phyloP scores from a whole-genome alignment of 1,140 invertebrate species.

The Watersipora subatra region DNA sequence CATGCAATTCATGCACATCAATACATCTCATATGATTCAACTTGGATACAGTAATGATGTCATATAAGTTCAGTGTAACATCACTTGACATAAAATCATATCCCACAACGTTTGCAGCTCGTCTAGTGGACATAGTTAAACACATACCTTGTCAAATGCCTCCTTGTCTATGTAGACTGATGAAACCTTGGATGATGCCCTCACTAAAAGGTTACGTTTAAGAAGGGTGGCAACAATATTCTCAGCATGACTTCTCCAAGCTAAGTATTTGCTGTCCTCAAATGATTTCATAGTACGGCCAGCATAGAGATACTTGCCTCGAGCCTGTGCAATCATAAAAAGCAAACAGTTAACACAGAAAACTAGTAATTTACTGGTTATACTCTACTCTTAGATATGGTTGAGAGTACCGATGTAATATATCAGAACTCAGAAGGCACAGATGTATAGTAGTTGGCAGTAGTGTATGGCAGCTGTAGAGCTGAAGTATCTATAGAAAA shows the following conservation, averaged over 20 bases:
- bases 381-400: no score
- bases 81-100: no score
- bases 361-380: no score
- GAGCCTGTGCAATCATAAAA: conserved; percentile 44
- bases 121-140: no score
- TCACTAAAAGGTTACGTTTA: background rate
- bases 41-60: no score
- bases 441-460: background rate
- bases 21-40: no score
- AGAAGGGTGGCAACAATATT: conserved; percentile 1
- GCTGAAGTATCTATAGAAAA: background rate
- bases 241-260: conserved; percentile 11
- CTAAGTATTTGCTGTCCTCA: conserved; percentile 44
- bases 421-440: background rate
- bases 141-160: background rate
- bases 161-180: background rate
- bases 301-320: conserved; percentile 53
- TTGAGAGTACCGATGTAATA: no score
- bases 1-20: no score
- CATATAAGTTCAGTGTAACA: no score
- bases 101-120: no score
- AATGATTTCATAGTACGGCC: conserved; percentile 55
- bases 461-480: background rate
- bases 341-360: no score
- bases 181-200: background rate